These are phyloP conservation scores for Danionella cerebrum DNA, from an alignment of 2,113 vertebrate species.

Conservation along the genomic window DNA sequence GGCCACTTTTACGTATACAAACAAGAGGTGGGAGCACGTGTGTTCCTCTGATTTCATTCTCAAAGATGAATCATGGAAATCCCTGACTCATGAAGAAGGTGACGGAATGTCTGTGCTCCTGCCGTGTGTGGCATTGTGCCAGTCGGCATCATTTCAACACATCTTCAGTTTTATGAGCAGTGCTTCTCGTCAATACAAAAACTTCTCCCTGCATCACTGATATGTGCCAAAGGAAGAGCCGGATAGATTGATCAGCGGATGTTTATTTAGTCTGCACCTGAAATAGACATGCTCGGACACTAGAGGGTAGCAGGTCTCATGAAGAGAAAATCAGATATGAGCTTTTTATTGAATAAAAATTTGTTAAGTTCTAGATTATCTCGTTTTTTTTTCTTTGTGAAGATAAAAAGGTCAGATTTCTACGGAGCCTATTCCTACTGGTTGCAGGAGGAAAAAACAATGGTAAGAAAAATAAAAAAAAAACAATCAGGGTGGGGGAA, in stretches of 20 bases:
- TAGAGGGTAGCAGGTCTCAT: slow-evolving; percentile 2
- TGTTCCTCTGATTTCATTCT: slow-evolving; percentile 29
- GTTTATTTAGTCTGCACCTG: not conserved
- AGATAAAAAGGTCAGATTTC: too few relatives aligned
- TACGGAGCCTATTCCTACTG: too few relatives aligned
- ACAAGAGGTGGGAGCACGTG: slow-evolving; percentile 32
- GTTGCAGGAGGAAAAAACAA: too few relatives aligned
- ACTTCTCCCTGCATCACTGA: not conserved
- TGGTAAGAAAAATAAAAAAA: too few relatives aligned
- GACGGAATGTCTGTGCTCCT: slow-evolving; percentile 62
- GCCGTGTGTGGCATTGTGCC: slow-evolving; percentile 41
- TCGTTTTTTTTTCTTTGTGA: too few relatives aligned
- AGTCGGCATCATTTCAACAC: not conserved
- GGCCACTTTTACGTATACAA: not conserved
- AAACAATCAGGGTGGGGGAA: too few relatives aligned
- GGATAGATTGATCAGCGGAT: not conserved
- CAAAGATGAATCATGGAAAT: slow-evolving; percentile 61
- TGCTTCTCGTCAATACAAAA: slow-evolving; percentile 1
- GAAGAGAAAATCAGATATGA: not conserved
- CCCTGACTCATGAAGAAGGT: slow-evolving; percentile 56
- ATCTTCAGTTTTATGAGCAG: not conserved
- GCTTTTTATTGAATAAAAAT: too few relatives aligned
- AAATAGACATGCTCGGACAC: not conserved
- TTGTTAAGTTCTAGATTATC: too few relatives aligned
- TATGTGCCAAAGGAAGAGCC: not conserved